Base-by-base conservation (phyloP, 2,797 vertebrate species). In the Falco cherrug region DNA sequence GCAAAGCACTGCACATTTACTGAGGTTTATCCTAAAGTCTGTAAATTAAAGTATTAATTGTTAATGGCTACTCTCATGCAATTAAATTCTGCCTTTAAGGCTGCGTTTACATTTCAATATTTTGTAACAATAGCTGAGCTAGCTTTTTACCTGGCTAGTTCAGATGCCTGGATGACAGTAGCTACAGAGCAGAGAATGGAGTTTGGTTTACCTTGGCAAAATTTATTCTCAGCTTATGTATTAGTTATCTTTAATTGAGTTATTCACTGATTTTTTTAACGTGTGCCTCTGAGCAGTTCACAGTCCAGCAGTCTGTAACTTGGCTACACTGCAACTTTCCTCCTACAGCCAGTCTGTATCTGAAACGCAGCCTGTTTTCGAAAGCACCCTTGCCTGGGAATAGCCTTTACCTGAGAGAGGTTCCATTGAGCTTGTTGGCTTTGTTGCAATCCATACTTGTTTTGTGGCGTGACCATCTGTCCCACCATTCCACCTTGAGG, bases 401-500 rank as follows among this genome's bases (percentile, higher is more conserved):
- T 4, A 48, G 35, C 47, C 51, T 89, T 96, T 98, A 99, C 99
- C 99, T 99, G 99, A 89, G 98, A 96, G 93, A 99, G 98, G 86
- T 95, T 99, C 99, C 99, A 99, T 45, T 98, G 99, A 90, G 98
- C 98, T 96, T 98, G 99, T 50, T 99, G 99, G 73, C 95, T 98
- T 60, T 98, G 99, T 21, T 98, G 99, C 98, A 99, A 96, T 96
- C 98, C 98, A n/a, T 98, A 99, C 97, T 99, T 99, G 92, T 98
- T 99, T 96, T 98, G 99, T 88, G 98, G 97, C 6, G 98, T 97
- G 63, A 98, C 95, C 98, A 99, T 98, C 71, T 98, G 99, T 41
- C 98, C 98, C 51, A 98, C 98, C 98, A 99, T 98, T 69, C 98
- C 98, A 29, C 98, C 98, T 97, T 98, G 99, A 57, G 99, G 98